phyloP scores from a whole-genome alignment of 2,888 invertebrate genomes.

The Camponotus fellah region DNA sequence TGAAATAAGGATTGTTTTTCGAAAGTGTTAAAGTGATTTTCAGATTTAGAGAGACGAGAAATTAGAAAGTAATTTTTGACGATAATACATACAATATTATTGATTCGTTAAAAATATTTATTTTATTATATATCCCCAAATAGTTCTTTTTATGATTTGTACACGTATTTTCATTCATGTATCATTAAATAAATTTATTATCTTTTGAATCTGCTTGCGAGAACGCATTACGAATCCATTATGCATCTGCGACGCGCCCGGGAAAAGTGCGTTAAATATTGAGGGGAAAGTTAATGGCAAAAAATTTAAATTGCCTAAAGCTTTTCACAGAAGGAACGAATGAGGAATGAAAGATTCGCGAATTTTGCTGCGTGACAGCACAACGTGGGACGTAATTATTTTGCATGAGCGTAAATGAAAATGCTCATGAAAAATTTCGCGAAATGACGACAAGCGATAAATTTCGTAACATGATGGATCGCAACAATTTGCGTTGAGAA shows the following conservation, averaged over 20 bases:
- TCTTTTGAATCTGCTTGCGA: constrained; percentile 28
- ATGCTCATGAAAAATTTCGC: constrained; percentile 37
- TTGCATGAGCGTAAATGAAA: constrained; percentile 22
- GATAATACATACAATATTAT: too few species aligned
- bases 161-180: neutral
- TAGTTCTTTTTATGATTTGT: too few species aligned
- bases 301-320: constrained; percentile 33
- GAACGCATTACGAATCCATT: constrained; percentile 35
- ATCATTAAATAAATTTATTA: constrained; percentile 32
- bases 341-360: constrained; percentile 35
- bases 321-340: constrained; percentile 27
- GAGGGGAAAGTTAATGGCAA: constrained; percentile 29
- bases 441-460: constrained; percentile 30
- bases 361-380: constrained; percentile 31
- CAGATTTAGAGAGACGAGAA: neutral
- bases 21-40: neutral
- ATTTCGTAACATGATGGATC: constrained; percentile 40
- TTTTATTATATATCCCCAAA: neutral
- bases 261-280: constrained; percentile 40
- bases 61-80: neutral
- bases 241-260: constrained; percentile 9
- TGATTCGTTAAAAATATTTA: neutral
- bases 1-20: neutral
- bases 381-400: constrained; percentile 32
- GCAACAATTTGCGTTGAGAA: constrained; percentile 38